These are phyloP conservation scores for Salvelinus fontinalis DNA, from an alignment of 2,113 vertebrate genomes.

Conservation along the genomic window DNA sequence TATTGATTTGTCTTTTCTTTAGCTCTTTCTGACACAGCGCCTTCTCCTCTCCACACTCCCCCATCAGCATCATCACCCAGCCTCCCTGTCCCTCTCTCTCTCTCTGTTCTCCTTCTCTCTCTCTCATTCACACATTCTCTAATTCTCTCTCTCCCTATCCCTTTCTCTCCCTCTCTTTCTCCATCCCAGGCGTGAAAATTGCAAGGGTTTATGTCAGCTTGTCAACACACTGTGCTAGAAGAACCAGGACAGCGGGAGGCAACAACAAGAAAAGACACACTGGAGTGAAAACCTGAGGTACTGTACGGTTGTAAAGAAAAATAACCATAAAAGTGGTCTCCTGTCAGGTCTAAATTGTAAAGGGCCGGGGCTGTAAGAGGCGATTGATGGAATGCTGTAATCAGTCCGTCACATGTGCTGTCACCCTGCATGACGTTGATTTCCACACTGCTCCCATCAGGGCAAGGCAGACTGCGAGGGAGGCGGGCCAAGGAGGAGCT, in stretches of 20 bases:
- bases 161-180: slow-evolving; percentile 47
- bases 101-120: neutral
- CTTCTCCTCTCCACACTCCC: slow-evolving; percentile 33
- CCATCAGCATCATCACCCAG: no score
- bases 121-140: no score
- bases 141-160: slow-evolving; percentile 42
- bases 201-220: slow-evolving; percentile 70
- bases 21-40: slow-evolving; percentile 49
- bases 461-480: slow-evolving; percentile 12
- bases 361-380: slow-evolving; percentile 44
- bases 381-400: slow-evolving; percentile 65
- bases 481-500: slow-evolving; percentile 53
- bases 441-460: no score
- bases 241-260: slow-evolving; percentile 42
- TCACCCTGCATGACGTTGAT: slow-evolving; percentile 59
- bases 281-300: slow-evolving; percentile 44
- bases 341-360: slow-evolving; percentile 64
- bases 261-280: slow-evolving; percentile 22
- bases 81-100: slow-evolving; percentile 1
- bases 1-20: slow-evolving; percentile 69
- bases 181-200: slow-evolving; percentile 70
- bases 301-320: no score
- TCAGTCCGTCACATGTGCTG: slow-evolving; percentile 64
- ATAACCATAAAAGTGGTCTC: slow-evolving; percentile 50
- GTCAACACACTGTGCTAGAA: slow-evolving; percentile 66